Evolutionary conservation across 2,888 invertebrate genomes (phyloP), one percentile per base, ranked within the genome.

Genomic region (Boloria euphrosyne): DNA sequence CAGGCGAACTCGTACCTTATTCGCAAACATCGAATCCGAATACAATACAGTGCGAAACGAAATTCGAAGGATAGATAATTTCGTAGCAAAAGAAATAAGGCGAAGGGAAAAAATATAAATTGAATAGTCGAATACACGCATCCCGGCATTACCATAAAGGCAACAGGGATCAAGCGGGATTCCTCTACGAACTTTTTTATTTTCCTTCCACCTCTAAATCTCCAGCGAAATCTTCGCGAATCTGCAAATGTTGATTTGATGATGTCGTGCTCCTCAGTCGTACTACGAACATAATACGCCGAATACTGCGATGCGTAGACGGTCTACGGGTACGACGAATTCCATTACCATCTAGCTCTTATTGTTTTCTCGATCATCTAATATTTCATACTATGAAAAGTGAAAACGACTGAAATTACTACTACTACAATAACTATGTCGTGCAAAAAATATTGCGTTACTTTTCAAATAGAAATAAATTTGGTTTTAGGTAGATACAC

Each of bases 231-330:
- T 90, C 90, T 89, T 84, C 90, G 92, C 86, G 89, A 92, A 92
- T 93, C 92, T 92, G 92, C 91, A 92, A 92, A 92, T 92, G 92
- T 89, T 92, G 92, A 92, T 92, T 92, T 92, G 92, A 92, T 92
- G 92, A 92, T 92, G 86, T 83, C 81, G 79, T 66, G 73, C 69
- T 61, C 54, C 27, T 18, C 18, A 47, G 49, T 52, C 59, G 53
- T 61, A 62, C 38, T 59, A 50, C 59, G 59, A 50, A 31, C 59
- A 38, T 59, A 59, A 59, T 59, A 54, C 64, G 62, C 58, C 61
- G 43, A 60, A 49, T 64, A 62, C 61, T 69, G 57, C 59, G 63
- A 61, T 61, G 68, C 68, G 68, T 69, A 71, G 66, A 62, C 68
- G 59, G 53, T 62, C 71, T 71, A 71, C 66, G 63, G 14, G 5